phyloP scores from a whole-genome alignment of 2,797 vertebrate species.

The Propithecus deckenii region DNA sequence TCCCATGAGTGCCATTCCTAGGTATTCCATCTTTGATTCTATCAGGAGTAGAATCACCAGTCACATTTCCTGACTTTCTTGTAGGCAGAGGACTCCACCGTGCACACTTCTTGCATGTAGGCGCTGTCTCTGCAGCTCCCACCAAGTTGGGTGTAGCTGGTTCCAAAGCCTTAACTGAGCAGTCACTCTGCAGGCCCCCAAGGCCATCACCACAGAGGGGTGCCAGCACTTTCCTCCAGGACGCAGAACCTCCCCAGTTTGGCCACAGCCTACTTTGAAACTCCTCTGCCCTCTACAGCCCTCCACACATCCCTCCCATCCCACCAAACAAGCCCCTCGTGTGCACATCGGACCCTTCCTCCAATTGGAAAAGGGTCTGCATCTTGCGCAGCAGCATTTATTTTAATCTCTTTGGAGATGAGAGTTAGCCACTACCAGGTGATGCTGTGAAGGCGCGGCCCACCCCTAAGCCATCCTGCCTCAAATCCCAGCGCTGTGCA shows the following conservation, averaged over 20 bases:
- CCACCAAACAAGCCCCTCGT: rapidly evolving
- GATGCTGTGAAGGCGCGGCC: rapidly evolving
- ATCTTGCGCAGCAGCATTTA: neutral
- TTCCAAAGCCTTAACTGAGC: neutral
- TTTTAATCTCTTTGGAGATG: neutral
- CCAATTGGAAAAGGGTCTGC: neutral
- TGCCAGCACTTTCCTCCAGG: neutral
- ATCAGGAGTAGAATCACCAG: rapidly evolving
- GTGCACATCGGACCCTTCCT: too few relatives aligned
- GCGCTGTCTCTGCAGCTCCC: neutral
- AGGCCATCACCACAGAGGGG: neutral
- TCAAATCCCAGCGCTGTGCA: neutral
- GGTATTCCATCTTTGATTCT: neutral
- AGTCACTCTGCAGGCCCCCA: neutral
- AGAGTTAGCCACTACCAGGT: neutral
- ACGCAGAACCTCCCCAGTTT: neutral
- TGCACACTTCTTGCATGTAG: rapidly evolving
- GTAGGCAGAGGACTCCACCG: neutral
- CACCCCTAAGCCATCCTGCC: neutral
- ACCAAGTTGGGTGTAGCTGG: neutral
- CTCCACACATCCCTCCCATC: neutral
- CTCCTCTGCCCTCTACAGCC: neutral
- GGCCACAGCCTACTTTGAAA: neutral
- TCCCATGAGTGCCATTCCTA: neutral
- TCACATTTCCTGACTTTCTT: neutral